These are phyloP conservation scores for Nemapogon koenigi DNA, from an alignment of 2,888 invertebrate genomes.

Conservation along the genomic window DNA sequence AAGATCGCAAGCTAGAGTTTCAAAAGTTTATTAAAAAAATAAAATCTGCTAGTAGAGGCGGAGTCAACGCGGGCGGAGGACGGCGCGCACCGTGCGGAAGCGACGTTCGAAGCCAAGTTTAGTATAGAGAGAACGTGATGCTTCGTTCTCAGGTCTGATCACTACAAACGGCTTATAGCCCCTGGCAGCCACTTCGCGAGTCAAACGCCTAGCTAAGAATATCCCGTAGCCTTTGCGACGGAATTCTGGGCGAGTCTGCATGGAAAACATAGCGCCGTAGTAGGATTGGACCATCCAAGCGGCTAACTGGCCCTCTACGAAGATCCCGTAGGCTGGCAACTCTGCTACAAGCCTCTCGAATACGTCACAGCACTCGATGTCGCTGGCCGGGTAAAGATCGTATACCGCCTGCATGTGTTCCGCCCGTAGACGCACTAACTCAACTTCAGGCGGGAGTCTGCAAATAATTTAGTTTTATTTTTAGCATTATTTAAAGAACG, in stretches of 20 bases:
- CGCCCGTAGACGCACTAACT: constrained; percentile 76
- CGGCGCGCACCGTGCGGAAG: constrained; percentile 82
- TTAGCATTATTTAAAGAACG: neutral
- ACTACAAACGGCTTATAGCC: constrained; percentile 88
- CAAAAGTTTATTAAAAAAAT: constrained; percentile 64
- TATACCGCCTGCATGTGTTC: constrained; percentile 84
- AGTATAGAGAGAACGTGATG: constrained; percentile 81
- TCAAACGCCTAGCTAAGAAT: constrained; percentile 72
- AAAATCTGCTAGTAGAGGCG: constrained; percentile 54
- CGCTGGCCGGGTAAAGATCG: constrained; percentile 87
- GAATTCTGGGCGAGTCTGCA: constrained; percentile 84
- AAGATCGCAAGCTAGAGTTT: constrained; percentile 60
- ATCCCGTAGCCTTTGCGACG: constrained; percentile 79
- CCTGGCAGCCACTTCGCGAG: constrained; percentile 68
- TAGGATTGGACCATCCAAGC: constrained; percentile 94
- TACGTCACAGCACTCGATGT: constrained; percentile 84
- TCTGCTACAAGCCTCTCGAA: constrained; percentile 80
- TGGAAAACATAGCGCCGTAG: constrained; percentile 91
- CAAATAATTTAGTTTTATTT: neutral
- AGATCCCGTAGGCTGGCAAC: constrained; percentile 83
- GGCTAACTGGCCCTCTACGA: constrained; percentile 76
- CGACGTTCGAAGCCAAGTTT: constrained; percentile 83
- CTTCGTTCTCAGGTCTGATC: constrained; percentile 85
- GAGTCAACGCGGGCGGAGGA: constrained; percentile 66
- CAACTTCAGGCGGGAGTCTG: constrained; percentile 72